A percentile compares a stretch with the other conserved stretches of the same genome.
phyloP scores from a whole-genome alignment of 2,888 invertebrate species.

The Tenthredo mesomela region DNA sequence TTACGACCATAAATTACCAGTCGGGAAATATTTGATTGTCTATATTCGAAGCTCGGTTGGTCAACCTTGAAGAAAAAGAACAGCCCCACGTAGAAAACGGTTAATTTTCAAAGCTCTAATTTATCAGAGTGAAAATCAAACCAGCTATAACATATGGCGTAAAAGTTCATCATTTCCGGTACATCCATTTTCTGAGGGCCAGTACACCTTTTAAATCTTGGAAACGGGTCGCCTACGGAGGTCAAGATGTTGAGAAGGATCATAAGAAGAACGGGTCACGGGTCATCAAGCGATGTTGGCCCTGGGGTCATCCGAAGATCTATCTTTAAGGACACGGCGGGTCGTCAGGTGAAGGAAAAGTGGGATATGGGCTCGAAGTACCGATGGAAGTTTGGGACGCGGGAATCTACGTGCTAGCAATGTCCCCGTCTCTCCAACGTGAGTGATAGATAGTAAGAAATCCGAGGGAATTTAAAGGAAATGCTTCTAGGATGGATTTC shows the following conservation, averaged over 20 bases:
- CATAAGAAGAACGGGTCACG: conserved; percentile 34
- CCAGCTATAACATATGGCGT: not conserved
- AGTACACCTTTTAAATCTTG: not conserved
- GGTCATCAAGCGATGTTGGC: conserved; percentile 36
- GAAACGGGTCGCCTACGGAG: conserved; percentile 13
- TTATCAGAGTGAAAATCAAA: not conserved
- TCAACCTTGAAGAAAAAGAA: not conserved
- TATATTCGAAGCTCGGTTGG: not conserved
- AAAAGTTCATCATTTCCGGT: not conserved
- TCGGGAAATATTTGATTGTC: conserved; percentile 1
- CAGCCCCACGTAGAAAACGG: not conserved
- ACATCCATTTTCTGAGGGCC: not conserved
- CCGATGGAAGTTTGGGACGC: conserved; percentile 29
- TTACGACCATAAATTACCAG: conserved; percentile 33
- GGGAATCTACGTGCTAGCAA: conserved; percentile 18
- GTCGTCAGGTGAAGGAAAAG: conserved; percentile 31
- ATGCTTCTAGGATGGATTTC: conserved; percentile 43
- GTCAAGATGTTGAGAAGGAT: conserved; percentile 35
- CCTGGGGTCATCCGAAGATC: conserved; percentile 27
- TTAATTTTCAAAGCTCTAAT: not conserved
- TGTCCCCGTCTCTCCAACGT: not conserved
- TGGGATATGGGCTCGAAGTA: conserved; percentile 33
- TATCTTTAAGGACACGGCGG: conserved; percentile 15
- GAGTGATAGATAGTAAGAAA: conserved; percentile 50
- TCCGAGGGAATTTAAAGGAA: conserved; percentile 43